These are phyloP conservation scores for Noctua janthina DNA, from an alignment of 2,888 invertebrate genomes.

Conservation along the genomic window DNA sequence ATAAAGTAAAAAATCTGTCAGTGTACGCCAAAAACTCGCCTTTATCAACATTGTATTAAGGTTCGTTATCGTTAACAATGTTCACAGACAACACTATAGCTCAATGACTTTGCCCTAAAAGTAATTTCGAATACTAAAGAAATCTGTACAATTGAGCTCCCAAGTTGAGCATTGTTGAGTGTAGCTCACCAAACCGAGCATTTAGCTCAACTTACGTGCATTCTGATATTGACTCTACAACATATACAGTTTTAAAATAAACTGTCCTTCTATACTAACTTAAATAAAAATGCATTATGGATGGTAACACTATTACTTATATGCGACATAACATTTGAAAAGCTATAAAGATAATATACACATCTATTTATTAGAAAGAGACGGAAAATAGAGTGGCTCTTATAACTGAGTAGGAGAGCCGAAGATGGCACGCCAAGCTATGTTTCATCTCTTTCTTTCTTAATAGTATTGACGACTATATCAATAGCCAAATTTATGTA, in stretches of 20 bases:
- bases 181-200: slow-evolving; percentile 51
- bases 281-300: slow-evolving; percentile 64
- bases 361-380: neutral
- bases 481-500: neutral
- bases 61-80: slow-evolving; percentile 36
- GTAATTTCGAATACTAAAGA: slow-evolving; percentile 61
- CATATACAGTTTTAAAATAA: slow-evolving; percentile 40
- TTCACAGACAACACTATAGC: slow-evolving; percentile 60
- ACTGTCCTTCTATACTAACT: slow-evolving; percentile 35
- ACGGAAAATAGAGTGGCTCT: slow-evolving; percentile 5
- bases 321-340: slow-evolving; percentile 16
- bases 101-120: slow-evolving; percentile 63
- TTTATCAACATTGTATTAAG: slow-evolving; percentile 5
- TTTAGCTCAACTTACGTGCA: slow-evolving; percentile 49
- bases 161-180: slow-evolving; percentile 64
- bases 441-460: slow-evolving; percentile 23
- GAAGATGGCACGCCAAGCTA: neutral
- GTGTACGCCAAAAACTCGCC: slow-evolving; percentile 35
- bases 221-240: slow-evolving; percentile 64
- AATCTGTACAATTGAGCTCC: slow-evolving; percentile 72
- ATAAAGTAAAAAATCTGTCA: slow-evolving; percentile 47
- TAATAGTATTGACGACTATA: neutral
- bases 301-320: slow-evolving; percentile 59
- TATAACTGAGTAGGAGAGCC: slow-evolving; percentile 28
- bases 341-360: neutral